A percentile compares a stretch with the other conserved stretches of the same genome.
These are phyloP conservation scores for Actinopyga echinites DNA, from an alignment of 53 echinoderm and acorn worm genomes.

Conservation along the genomic window DNA sequence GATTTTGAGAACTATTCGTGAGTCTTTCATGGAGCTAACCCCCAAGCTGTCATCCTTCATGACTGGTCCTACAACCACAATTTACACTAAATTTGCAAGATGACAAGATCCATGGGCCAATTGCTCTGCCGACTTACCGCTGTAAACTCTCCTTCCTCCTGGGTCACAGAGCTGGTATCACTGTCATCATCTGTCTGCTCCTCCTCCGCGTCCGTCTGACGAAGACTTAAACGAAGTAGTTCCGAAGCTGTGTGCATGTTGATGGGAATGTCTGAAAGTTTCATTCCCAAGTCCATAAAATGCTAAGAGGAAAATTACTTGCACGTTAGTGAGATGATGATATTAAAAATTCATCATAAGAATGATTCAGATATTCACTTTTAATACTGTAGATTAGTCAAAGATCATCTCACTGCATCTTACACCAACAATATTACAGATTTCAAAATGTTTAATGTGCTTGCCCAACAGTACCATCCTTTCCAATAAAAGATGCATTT, in stretches of 20 bases:
- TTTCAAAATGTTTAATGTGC: too few species aligned
- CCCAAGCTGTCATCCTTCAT: too few species aligned
- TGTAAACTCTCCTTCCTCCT: slow-evolving; percentile 67
- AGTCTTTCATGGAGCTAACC: too few species aligned
- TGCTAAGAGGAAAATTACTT: slow-evolving; percentile 43
- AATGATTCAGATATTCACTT: too few species aligned
- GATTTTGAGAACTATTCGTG: too few species aligned
- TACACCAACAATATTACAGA: too few species aligned
- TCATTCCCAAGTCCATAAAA: slow-evolving; percentile 74
- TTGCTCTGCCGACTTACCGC: slow-evolving; percentile 81
- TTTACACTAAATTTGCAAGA: not conserved
- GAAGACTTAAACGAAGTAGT: slow-evolving; percentile 76
- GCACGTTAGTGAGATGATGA: not conserved
- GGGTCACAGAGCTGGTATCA: slow-evolving; percentile 56
- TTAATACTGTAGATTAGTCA: too few species aligned
- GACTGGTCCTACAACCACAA: too few species aligned
- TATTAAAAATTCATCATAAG: too few species aligned
- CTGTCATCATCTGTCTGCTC: slow-evolving; percentile 58
- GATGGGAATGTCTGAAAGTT: slow-evolving; percentile 80
- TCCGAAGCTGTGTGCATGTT: slow-evolving; percentile 96
- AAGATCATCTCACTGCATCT: too few species aligned
- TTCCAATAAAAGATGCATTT: too few species aligned
- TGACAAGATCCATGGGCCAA: not conserved
- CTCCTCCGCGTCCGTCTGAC: slow-evolving; percentile 57
- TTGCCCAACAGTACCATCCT: too few species aligned